Conservation (phyloP, 2,113 vertebrate genomes). For the Kryptolebias marmoratus region DNA sequence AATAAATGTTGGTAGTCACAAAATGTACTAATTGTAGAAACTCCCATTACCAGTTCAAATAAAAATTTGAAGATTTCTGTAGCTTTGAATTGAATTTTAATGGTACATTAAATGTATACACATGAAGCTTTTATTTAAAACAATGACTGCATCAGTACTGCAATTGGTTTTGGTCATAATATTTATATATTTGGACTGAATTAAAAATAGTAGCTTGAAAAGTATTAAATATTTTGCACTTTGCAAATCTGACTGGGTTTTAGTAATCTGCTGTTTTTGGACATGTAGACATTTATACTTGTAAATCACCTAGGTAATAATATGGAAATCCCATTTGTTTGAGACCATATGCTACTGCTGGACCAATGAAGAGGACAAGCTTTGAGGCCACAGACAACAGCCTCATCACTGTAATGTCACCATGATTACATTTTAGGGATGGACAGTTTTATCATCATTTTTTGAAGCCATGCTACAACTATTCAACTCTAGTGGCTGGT, state of each 20-base stretch:
- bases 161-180: no score
- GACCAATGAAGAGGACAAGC: background rate
- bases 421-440: constrained; percentile 2
- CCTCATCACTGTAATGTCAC: background rate
- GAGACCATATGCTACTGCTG: background rate
- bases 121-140: no score
- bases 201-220: no score
- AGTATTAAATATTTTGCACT: background rate
- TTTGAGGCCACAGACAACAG: background rate
- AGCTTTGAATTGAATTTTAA: no score
- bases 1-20: no score
- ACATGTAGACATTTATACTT: background rate
- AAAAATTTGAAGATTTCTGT: no score
- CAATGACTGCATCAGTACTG: no score
- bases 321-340: background rate
- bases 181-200: no score
- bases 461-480: background rate
- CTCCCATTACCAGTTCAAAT: no score
- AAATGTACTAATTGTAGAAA: no score
- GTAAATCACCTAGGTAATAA: background rate
- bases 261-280: background rate
- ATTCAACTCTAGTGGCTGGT: background rate
- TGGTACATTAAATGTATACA: no score
- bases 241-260: background rate
- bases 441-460: constrained; percentile 6